Evolutionary conservation across 2,888 invertebrate species (phyloP).

Genomic region (Oxyscelio sp.): DNA sequence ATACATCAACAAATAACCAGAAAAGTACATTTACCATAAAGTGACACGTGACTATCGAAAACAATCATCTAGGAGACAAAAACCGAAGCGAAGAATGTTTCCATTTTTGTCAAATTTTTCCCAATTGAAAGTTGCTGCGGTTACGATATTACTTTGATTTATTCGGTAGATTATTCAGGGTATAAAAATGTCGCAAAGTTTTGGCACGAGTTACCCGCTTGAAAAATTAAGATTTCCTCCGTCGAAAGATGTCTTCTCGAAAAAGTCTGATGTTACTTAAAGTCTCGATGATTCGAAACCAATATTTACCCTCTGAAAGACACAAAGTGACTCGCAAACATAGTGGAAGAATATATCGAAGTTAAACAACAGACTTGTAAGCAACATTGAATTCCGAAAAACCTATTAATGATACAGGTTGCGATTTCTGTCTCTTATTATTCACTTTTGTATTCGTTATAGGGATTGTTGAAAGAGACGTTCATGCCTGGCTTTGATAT

Average conservation of each 20-base stretch:
- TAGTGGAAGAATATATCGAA: constrained; percentile 58
- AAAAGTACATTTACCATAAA: no score
- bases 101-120: constrained; percentile 4
- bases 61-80: constrained; percentile 37
- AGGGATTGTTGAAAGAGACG: constrained; percentile 60
- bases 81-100: neutral
- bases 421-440: constrained; percentile 51
- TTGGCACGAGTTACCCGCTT: constrained; percentile 66
- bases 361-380: constrained; percentile 61
- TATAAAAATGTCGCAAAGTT: constrained; percentile 80
- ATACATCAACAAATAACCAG: no score
- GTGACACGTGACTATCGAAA: no score
- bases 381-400: constrained; percentile 57
- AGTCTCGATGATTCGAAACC: constrained; percentile 84
- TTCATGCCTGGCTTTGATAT: constrained; percentile 69
- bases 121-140: constrained; percentile 17
- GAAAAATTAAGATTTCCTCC: constrained; percentile 80
- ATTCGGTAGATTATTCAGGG: constrained; percentile 82
- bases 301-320: constrained; percentile 81
- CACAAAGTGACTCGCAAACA: constrained; percentile 78
- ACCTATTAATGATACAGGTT: constrained; percentile 67
- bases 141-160: constrained; percentile 82
- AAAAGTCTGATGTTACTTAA: constrained; percentile 74
- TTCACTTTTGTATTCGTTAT: constrained; percentile 62
- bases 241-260: constrained; percentile 36